These are phyloP conservation scores for Chlorocebus sabaeus DNA, from an alignment of 2,113 vertebrate genomes.

Conservation along the genomic window DNA sequence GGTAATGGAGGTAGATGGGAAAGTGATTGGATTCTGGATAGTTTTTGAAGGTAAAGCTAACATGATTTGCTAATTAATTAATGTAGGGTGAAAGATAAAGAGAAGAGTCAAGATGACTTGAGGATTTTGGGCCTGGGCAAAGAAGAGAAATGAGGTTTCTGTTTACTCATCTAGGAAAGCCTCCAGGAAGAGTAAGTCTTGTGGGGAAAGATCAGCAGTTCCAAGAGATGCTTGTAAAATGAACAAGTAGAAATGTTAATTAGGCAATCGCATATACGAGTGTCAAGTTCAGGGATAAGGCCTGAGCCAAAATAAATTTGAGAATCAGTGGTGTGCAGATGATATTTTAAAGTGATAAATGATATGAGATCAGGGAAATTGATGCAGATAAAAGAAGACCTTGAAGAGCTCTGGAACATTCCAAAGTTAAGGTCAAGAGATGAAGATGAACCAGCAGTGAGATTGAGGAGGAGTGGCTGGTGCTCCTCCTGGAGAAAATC, in stretches of 20 bases:
- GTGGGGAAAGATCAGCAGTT: not conserved
- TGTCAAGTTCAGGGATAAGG: not conserved
- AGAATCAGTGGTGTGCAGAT: not conserved
- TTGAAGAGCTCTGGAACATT: not conserved
- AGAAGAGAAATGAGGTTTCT: not conserved
- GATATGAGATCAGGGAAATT: not conserved
- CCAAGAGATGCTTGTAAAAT: not conserved
- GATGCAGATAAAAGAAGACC: not conserved
- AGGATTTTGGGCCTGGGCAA: not conserved
- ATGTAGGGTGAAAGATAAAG: not conserved
- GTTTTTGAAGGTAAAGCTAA: not conserved
- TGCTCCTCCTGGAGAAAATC: not conserved
- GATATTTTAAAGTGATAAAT: not conserved
- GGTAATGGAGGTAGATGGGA: not conserved
- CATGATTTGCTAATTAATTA: not conserved
- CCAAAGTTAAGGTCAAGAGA: not conserved
- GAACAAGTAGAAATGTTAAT: not conserved
- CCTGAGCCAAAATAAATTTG: not conserved
- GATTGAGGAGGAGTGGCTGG: not conserved
- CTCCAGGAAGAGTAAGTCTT: not conserved
- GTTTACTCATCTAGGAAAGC: not conserved
- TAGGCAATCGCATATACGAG: not conserved
- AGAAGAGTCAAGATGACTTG: not conserved
- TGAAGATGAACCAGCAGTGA: not conserved
- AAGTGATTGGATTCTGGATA: not conserved